phyloP scores from a whole-genome alignment of 64 coral and sea anemone species.

The Cladopsammia gracilis region DNA sequence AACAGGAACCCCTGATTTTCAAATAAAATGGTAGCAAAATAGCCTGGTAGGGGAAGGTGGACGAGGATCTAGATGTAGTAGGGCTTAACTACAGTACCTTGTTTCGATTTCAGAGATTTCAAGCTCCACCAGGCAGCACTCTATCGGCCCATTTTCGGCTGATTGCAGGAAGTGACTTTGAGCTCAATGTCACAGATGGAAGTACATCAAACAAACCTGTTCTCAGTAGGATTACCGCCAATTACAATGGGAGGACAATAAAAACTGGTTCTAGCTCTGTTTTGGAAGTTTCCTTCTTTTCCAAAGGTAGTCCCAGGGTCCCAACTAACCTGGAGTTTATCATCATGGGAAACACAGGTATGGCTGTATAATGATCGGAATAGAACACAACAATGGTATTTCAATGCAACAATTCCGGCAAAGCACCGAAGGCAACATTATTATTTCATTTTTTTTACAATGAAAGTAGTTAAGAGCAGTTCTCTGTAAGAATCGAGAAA shows the following conservation, averaged over 20 bases:
- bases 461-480: too few species aligned
- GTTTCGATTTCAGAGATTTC: constrained; percentile 12
- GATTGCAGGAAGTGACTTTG: constrained; percentile 14
- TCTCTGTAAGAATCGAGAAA: too few species aligned
- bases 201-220: constrained; percentile 1
- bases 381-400: too few species aligned
- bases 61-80: neutral
- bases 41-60: too few species aligned
- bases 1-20: too few species aligned
- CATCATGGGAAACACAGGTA: too few species aligned
- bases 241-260: neutral
- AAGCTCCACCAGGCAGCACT: neutral
- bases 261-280: neutral
- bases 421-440: too few species aligned
- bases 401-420: too few species aligned
- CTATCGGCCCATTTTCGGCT: neutral
- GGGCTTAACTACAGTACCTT: neutral
- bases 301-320: neutral
- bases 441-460: too few species aligned
- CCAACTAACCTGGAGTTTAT: too few species aligned
- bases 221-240: neutral
- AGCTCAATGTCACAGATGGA: constrained; percentile 13
- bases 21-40: too few species aligned
- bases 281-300: constrained; percentile 8
- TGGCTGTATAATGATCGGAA: too few species aligned